Conservation (phyloP, 2,888 invertebrate species). For the Ennomos fuscantarius region DNA sequence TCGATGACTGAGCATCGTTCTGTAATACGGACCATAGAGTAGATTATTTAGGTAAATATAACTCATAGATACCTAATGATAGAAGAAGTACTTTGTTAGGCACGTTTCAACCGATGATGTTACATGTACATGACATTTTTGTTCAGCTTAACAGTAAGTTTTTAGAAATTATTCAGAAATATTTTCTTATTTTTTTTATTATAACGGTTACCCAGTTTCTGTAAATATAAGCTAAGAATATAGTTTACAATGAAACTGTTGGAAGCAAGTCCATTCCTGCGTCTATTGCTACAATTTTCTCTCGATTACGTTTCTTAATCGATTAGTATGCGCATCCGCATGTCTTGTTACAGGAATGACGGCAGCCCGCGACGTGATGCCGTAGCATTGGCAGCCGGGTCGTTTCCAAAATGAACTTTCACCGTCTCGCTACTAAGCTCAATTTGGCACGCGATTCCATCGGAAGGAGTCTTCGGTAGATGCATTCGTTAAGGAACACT, state of each 20-base stretch:
- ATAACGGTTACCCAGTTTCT: no score
- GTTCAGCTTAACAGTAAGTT: no score
- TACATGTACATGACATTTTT: no score
- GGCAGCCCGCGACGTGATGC: conserved; percentile 63
- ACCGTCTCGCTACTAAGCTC: conserved; percentile 35
- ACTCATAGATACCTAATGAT: no score
- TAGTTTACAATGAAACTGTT: not conserved
- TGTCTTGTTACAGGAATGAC: conserved; percentile 76
- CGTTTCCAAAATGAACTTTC: conserved; percentile 45
- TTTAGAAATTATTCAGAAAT: no score
- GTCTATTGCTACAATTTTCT: conserved; percentile 72
- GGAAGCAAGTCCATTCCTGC: conserved; percentile 53
- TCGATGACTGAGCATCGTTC: no score
- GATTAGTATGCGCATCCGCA: conserved; percentile 70
- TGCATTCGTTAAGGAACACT: conserved; percentile 61
- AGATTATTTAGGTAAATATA: no score
- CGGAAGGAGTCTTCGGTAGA: conserved; percentile 51
- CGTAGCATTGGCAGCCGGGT: conserved; percentile 33
- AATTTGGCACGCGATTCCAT: conserved; percentile 39
- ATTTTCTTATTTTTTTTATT: no score
- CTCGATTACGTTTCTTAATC: conserved; percentile 74
- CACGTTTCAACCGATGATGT: no score
- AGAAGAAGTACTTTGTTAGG: no score
- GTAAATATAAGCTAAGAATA: no score
- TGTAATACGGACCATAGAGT: no score